These are phyloP conservation scores for Maylandia zebra DNA, from an alignment of 2,113 vertebrate genomes.

Conservation along the genomic window DNA sequence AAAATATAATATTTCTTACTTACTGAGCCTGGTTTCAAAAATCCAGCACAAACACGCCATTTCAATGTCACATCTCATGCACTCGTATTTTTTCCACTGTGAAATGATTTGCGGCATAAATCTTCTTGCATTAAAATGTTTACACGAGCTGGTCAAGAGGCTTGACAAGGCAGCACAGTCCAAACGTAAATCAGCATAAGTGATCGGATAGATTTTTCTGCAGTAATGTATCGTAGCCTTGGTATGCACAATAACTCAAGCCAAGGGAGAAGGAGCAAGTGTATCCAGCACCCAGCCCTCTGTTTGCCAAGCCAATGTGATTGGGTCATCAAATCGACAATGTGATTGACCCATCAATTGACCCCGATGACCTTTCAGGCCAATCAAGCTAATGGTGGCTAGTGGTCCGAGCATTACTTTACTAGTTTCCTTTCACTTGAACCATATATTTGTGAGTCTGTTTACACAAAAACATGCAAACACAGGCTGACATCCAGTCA, in stretches of 20 bases:
- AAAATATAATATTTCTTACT: neutral
- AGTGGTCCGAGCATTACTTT: slow-evolving; percentile 19
- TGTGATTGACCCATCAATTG: slow-evolving; percentile 70
- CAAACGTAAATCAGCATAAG: slow-evolving; percentile 68
- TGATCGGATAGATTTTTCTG: slow-evolving; percentile 71
- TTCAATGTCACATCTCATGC: slow-evolving; percentile 1
- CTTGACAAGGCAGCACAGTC: slow-evolving; percentile 28
- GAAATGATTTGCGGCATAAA: slow-evolving; percentile 64
- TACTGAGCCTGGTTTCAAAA: neutral
- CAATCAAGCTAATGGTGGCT: slow-evolving; percentile 73
- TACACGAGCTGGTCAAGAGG: slow-evolving; percentile 47
- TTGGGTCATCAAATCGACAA: slow-evolving; percentile 66
- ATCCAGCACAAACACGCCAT: neutral
- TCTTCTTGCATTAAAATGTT: slow-evolving; percentile 61
- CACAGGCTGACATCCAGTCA: neutral
- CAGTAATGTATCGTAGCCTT: slow-evolving; percentile 60
- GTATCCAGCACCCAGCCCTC: slow-evolving; percentile 17
- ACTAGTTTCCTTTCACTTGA: slow-evolving; percentile 22
- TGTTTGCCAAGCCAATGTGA: slow-evolving; percentile 39
- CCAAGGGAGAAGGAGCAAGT: neutral
- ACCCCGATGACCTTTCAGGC: slow-evolving; percentile 66
- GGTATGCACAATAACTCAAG: slow-evolving; percentile 67
- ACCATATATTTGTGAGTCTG: neutral
- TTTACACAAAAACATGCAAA: neutral
- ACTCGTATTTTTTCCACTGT: slow-evolving; percentile 39